Evolutionary conservation across 2,113 vertebrate species (phyloP), one percentile per base, ranked within the genome.

Genomic region (Lagopus leucura): DNA sequence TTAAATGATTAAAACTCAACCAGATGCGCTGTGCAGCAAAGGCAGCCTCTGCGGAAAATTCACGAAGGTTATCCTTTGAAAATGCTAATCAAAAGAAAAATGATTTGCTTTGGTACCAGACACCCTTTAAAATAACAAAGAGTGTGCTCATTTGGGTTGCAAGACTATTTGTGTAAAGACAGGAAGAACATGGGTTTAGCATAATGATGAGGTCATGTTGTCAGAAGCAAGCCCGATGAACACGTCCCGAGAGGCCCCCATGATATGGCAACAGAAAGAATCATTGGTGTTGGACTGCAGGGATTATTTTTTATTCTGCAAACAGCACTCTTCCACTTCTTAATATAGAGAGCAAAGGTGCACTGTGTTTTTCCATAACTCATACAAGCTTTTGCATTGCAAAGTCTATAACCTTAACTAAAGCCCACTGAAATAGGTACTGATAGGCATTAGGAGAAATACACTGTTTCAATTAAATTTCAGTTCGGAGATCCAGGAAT

Each of bases 21-120:
- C 63, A 90, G 94, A 91, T 52, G 80, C 54, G 73, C 69, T 47
- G 15, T 7, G 34, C 34, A 65, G 89, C 82, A 79, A 54, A 52
- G 84, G 60, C 72, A 79, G 65, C 48, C 73, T 72, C 91, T 81
- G 69, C 25, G 27, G 75, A 95, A 93, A 77, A 92, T 91, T 80
- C 70, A 90, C 6, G 10, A 89, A 88, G 77, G 93, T 96, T 96
- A 93, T 66, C 86, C 92, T 97, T 94, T 96, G 94, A 86, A 96
- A 96, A 91, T 47, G 82, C 27, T 92, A 93, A 87, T 78, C 85
- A 87, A 88, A 88, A 92, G 90, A 85, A 96, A 96, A 95, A 92
- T 89, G 13, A 95, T 88, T 79, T 0, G 36, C 78, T 95, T 92
- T 95, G 77, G 67, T 94, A 92, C 79, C 86, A 94, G 84, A 82